These are phyloP conservation scores for Ctenoplectra terminalis DNA, from an alignment of 1,140 invertebrate species.

Conservation along the genomic window DNA sequence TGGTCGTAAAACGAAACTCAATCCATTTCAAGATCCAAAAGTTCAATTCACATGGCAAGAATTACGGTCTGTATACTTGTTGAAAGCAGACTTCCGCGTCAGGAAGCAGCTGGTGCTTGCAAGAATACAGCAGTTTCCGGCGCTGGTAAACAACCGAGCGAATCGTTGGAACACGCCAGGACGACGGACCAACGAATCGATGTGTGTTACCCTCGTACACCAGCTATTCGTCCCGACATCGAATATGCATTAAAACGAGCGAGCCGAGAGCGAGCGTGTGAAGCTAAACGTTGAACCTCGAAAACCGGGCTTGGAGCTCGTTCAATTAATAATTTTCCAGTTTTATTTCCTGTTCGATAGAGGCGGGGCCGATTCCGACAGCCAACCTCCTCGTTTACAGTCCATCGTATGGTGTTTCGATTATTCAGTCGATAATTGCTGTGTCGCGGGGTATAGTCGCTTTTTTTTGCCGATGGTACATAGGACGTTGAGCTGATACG, in stretches of 20 bases:
- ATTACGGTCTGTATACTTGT: not conserved
- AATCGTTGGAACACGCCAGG: not conserved
- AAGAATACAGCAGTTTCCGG: conserved; percentile 38
- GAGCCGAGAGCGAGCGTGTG: not conserved
- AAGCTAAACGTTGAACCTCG: not conserved
- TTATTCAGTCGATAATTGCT: not conserved
- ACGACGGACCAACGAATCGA: conserved; percentile 18
- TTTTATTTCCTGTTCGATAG: not conserved
- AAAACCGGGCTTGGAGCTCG: not conserved
- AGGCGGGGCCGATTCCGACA: too few species aligned
- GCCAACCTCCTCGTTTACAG: not conserved
- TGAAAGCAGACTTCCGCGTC: not conserved
- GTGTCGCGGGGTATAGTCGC: not conserved
- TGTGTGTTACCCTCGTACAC: not conserved
- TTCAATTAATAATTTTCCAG: conserved; percentile 42
- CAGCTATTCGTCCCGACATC: conserved; percentile 41
- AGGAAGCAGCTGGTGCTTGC: conserved; percentile 32
- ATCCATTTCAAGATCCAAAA: not conserved
- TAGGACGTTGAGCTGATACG: not conserved
- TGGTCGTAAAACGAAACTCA: not conserved
- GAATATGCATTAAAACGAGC: conserved; percentile 62
- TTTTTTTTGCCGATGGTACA: not conserved
- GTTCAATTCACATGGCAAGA: not conserved
- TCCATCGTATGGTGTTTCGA: not conserved
- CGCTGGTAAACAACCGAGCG: conserved; percentile 26